Conservation (phyloP, 2,888 invertebrate species). For the Sesia apiformis region DNA sequence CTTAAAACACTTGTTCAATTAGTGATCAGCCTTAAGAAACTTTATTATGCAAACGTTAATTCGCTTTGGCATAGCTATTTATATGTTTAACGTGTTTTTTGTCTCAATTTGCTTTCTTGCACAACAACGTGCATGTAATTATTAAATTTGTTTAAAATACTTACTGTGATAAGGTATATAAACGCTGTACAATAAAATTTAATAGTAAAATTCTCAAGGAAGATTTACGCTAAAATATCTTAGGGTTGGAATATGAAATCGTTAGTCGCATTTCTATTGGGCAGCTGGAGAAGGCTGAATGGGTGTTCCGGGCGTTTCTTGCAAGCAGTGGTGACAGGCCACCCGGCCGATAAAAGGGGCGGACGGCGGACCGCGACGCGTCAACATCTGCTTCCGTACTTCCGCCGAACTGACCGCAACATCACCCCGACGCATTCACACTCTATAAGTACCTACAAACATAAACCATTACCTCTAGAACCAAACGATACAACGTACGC, state of each 20-base stretch:
- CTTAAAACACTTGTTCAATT: constrained; percentile 71
- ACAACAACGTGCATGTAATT: neutral
- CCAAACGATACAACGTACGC: no score
- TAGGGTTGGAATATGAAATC: no score
- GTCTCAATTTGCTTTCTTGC: neutral
- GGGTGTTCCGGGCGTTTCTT: constrained; percentile 22
- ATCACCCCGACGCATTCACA: no score
- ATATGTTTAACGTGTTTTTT: neutral
- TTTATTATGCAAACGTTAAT: constrained; percentile 42
- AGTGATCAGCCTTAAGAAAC: constrained; percentile 59
- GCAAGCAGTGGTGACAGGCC: constrained; percentile 14
- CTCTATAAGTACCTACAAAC: no score
- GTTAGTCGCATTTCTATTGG: constrained; percentile 9
- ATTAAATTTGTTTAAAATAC: neutral
- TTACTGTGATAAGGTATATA: no score
- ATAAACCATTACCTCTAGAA: no score
- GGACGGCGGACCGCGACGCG: constrained; percentile 22
- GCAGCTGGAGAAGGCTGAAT: constrained; percentile 28
- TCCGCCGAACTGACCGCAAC: constrained; percentile 18
- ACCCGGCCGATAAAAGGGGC: constrained; percentile 5
- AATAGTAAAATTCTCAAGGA: no score
- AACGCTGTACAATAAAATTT: neutral
- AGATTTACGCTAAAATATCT: no score
- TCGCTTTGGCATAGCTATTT: neutral
- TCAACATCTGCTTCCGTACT: constrained; percentile 56